A percentile compares a stretch with the other conserved stretches of the same genome.
These are phyloP conservation scores for Xanthorhoe designata DNA, from an alignment of 2,888 invertebrate genomes.

Conservation along the genomic window DNA sequence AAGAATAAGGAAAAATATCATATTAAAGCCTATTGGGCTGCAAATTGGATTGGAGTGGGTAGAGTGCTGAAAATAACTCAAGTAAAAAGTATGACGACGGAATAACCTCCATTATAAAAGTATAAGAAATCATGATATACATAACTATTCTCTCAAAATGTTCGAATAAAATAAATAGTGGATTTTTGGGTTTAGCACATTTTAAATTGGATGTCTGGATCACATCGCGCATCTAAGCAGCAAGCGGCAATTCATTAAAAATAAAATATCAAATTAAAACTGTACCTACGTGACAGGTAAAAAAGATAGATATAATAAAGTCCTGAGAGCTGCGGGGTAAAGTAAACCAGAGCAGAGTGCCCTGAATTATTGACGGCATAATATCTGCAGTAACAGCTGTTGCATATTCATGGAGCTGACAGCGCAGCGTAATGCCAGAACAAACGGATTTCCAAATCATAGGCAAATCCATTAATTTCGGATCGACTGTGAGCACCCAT, in stretches of 20 bases:
- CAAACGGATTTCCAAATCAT: conserved; percentile 5
- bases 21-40: background rate
- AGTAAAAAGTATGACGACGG: background rate
- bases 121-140: too few relatives aligned
- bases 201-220: too few relatives aligned
- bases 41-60: background rate
- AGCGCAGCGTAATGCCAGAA: background rate
- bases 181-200: too few relatives aligned
- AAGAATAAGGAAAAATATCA: background rate
- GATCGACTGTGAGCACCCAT: background rate
- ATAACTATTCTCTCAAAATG: background rate
- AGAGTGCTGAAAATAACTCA: background rate
- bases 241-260: too few relatives aligned
- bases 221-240: too few relatives aligned
- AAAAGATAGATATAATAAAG: background rate
- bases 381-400: conserved; percentile 20
- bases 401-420: conserved; percentile 18
- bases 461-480: background rate
- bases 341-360: conserved; percentile 1
- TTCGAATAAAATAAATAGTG: background rate
- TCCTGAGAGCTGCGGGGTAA: background rate
- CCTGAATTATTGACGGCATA: conserved; percentile 21
- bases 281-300: background rate
- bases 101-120: too few relatives aligned
- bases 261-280: too few relatives aligned